These are phyloP conservation scores for Thalpophila matura DNA, from an alignment of 2,888 invertebrate species.

Conservation along the genomic window DNA sequence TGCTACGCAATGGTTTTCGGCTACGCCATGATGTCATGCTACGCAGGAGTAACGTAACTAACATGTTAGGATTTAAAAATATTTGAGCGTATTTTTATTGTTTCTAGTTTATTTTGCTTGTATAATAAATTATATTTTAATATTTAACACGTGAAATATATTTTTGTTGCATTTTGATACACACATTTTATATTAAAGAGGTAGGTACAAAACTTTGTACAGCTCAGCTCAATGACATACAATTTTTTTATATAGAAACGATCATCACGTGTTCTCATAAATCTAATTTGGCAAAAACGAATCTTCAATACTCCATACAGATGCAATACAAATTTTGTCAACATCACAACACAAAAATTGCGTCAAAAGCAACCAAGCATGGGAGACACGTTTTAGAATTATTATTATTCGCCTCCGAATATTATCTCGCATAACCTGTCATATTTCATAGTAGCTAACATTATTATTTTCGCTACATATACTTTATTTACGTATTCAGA, in stretches of 20 bases:
- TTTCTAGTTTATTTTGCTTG: background rate
- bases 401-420: slow-evolving; percentile 44
- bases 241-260: too few relatives aligned
- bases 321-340: slow-evolving; percentile 38
- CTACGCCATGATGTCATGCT: slow-evolving; percentile 13
- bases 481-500: slow-evolving; percentile 24
- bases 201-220: too few relatives aligned
- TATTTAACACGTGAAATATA: background rate
- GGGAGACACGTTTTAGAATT: slow-evolving; percentile 41
- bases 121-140: background rate
- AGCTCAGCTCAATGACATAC: too few relatives aligned
- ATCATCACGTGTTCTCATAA: slow-evolving; percentile 25
- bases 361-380: slow-evolving; percentile 45
- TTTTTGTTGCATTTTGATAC: too few relatives aligned
- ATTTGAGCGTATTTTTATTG: background rate
- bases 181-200: too few relatives aligned
- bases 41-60: background rate
- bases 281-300: slow-evolving; percentile 33
- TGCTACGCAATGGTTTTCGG: slow-evolving; percentile 37
- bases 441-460: slow-evolving; percentile 39
- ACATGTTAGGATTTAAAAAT: background rate
- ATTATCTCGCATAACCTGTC: slow-evolving; percentile 44
- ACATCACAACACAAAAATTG: slow-evolving; percentile 47
- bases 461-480: slow-evolving; percentile 36
- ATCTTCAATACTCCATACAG: slow-evolving; percentile 40